Conservation (phyloP, 2,888 invertebrate species). For the Cataglyphis cursor region DNA sequence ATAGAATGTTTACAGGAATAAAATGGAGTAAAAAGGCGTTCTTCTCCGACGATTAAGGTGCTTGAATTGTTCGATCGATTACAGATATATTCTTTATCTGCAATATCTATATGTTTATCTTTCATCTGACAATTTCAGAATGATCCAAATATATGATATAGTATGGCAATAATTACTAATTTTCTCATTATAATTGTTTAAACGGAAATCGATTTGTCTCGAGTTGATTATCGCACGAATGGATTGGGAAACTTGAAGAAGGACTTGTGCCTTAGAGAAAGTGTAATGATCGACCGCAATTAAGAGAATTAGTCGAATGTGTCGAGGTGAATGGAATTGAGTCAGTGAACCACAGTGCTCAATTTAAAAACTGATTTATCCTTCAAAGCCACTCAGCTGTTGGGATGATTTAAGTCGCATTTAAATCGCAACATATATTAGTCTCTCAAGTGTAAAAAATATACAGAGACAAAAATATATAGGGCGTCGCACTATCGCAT, state of each 20-base stretch:
- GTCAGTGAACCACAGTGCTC: slow-evolving; percentile 26
- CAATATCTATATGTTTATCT: not conserved
- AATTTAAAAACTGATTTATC: slow-evolving; percentile 23
- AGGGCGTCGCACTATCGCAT: not conserved
- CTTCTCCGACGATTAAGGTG: not conserved
- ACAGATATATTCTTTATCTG: slow-evolving; percentile 15
- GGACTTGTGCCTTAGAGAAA: slow-evolving; percentile 20
- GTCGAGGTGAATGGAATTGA: slow-evolving; percentile 36
- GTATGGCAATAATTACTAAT: not conserved
- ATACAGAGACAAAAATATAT: not conserved
- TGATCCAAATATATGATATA: slow-evolving; percentile 6
- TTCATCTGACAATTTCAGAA: not conserved
- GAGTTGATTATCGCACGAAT: not conserved
- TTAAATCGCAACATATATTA: not conserved
- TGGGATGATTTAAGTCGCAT: slow-evolving; percentile 18
- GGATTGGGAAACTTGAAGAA: not conserved
- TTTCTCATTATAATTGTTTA: not conserved
- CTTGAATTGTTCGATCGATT: not conserved
- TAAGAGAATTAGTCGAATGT: slow-evolving; percentile 25
- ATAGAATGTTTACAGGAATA: not conserved
- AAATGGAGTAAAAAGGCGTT: not conserved
- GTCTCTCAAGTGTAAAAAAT: not conserved
- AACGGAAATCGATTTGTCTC: not conserved
- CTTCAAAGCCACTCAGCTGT: not conserved
- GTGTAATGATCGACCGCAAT: slow-evolving; percentile 14